Percentiles rank a stretch among this genome's conserved stretches.
Evolutionary conservation across 2,113 vertebrate species (phyloP).

Genomic region (Condylura cristata): DNA sequence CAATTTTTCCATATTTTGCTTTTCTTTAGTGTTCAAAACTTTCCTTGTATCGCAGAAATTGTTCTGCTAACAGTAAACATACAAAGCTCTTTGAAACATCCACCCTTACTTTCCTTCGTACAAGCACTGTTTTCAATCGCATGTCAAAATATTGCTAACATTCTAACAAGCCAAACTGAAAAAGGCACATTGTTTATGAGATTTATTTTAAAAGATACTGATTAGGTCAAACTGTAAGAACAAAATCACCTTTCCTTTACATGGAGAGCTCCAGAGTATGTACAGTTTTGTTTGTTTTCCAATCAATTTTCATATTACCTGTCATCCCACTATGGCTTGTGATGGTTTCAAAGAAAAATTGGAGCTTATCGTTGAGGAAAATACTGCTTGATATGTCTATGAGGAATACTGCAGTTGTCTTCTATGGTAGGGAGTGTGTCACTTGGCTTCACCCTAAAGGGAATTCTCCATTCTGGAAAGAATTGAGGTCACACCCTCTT

Average conservation of each 20-base stretch:
- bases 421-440: conserved; percentile 27
- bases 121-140: conserved; percentile 69
- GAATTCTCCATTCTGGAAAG: conserved; percentile 59
- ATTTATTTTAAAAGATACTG: conserved; percentile 65
- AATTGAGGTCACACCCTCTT: conserved; percentile 79
- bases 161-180: conserved; percentile 79
- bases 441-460: neutral
- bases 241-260: conserved; percentile 34
- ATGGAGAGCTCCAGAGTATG: conserved; percentile 52
- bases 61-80: neutral
- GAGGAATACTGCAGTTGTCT: conserved; percentile 48
- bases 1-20: neutral
- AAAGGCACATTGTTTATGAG: conserved; percentile 60
- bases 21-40: neutral
- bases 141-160: conserved; percentile 68
- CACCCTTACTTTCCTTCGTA: conserved; percentile 42
- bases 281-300: conserved; percentile 46
- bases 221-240: conserved; percentile 58
- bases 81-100: neutral
- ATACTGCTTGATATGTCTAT: conserved; percentile 76
- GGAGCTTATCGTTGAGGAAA: conserved; percentile 80
- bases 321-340: conserved; percentile 58
- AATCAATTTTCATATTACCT: conserved; percentile 49
- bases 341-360: conserved; percentile 75
- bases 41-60: neutral